Conservation (phyloP, 2,888 invertebrate genomes). For the Monopis laevigella region DNA sequence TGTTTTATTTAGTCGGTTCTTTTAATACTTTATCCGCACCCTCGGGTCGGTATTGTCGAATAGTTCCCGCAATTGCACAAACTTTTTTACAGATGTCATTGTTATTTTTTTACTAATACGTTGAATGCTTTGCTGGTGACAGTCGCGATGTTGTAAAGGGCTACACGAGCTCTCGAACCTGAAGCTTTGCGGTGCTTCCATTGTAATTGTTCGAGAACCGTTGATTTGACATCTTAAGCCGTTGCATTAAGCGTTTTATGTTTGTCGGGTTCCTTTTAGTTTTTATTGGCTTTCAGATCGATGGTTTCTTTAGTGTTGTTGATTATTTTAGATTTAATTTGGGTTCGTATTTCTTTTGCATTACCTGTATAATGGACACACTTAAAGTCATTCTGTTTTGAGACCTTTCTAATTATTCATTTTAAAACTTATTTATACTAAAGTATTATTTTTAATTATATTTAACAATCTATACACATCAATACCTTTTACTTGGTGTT, state of each 20-base stretch:
- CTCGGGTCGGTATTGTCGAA: slow-evolving; percentile 5
- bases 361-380: too few relatives aligned
- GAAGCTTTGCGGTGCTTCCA: not conserved
- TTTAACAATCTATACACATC: too few relatives aligned
- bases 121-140: slow-evolving; percentile 2
- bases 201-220: not conserved
- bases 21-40: not conserved
- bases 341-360: too few relatives aligned
- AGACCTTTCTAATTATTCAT: too few relatives aligned
- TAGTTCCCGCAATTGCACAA: slow-evolving; percentile 13
- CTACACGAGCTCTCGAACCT: not conserved
- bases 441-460: too few relatives aligned
- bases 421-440: too few relatives aligned
- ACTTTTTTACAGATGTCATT: slow-evolving; percentile 9
- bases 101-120: slow-evolving; percentile 13
- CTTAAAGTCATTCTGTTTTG: too few relatives aligned
- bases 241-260: too few relatives aligned
- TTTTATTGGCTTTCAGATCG: too few relatives aligned
- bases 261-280: not conserved
- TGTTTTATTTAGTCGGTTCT: not conserved
- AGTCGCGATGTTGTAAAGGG: not conserved
- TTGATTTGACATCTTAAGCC: not conserved
- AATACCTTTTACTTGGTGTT: too few relatives aligned
- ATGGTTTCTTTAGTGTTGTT: too few relatives aligned
- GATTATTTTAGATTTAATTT: too few relatives aligned